These are phyloP conservation scores for Rhea pennata DNA, from an alignment of 2,113 vertebrate genomes.

Conservation along the genomic window DNA sequence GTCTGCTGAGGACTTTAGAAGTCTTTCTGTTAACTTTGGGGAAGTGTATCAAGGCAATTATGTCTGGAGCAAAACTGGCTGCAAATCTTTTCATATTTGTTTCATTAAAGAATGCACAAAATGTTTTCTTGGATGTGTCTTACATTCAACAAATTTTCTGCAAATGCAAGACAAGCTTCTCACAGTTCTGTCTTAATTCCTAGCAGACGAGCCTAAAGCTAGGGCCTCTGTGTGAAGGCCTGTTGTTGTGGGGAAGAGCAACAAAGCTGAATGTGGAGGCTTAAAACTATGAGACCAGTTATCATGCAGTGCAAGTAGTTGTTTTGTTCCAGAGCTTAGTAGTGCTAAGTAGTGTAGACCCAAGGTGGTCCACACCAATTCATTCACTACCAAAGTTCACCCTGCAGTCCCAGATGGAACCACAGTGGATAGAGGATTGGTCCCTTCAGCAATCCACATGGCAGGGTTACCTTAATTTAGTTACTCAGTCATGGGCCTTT, in stretches of 20 bases:
- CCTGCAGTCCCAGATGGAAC: neutral
- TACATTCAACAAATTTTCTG: neutral
- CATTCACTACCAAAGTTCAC: neutral
- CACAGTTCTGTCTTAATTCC: neutral
- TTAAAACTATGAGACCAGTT: neutral
- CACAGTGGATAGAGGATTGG: neutral
- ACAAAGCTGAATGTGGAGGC: fast-evolving
- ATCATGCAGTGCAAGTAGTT: neutral
- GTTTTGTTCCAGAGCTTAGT: neutral
- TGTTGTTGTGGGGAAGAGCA: neutral
- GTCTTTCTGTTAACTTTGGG: neutral
- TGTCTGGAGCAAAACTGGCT: neutral
- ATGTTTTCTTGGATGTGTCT: neutral
- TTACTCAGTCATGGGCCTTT: neutral
- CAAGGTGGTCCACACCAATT: neutral
- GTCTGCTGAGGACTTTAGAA: neutral
- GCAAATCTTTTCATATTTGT: neutral
- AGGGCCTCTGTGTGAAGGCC: neutral
- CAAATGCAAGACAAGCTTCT: neutral
- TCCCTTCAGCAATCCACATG: neutral
- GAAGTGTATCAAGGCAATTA: neutral
- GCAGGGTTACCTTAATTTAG: neutral
- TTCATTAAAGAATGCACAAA: neutral
- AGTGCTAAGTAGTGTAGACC: neutral
- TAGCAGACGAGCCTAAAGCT: neutral